A percentile compares a stretch with the other conserved stretches of the same genome.
Evolutionary conservation across 2,888 invertebrate genomes (phyloP).

Genomic region (Monopis laevigella): DNA sequence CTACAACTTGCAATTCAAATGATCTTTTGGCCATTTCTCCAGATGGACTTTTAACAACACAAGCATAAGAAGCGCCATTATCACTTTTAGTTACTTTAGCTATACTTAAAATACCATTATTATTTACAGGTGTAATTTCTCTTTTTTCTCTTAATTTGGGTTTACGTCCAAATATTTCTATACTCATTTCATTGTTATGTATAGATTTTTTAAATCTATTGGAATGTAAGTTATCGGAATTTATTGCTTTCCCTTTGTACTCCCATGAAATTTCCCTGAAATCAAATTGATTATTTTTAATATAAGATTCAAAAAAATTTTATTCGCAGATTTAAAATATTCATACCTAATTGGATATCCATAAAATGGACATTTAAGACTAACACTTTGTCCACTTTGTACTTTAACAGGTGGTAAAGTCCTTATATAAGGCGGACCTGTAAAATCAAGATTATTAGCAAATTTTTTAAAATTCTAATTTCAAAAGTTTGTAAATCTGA

Average conservation of each 20-base stretch:
- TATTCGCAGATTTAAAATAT: conserved; percentile 17
- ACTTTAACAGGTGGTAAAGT: conserved; percentile 81
- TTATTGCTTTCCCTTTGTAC: conserved; percentile 54
- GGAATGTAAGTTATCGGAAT: conserved; percentile 32
- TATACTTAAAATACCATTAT: conserved; percentile 67
- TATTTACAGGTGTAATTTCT: conserved; percentile 32
- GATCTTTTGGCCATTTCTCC: conserved; percentile 80
- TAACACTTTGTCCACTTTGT: conserved; percentile 79
- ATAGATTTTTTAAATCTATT: conserved; percentile 44
- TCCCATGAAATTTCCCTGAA: conserved; percentile 61
- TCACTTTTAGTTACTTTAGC: conserved; percentile 69
- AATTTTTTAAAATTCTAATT: too few relatives aligned
- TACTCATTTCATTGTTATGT: conserved; percentile 36
- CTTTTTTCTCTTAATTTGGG: conserved; percentile 56
- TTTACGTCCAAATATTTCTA: conserved; percentile 56
- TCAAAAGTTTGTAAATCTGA: too few relatives aligned
- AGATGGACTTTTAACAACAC: conserved; percentile 77
- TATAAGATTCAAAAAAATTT: background rate
- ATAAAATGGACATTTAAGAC: conserved; percentile 83
- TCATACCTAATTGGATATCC: conserved; percentile 82
- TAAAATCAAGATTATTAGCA: too few relatives aligned
- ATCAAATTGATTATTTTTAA: conserved; percentile 18
- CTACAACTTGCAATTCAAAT: conserved; percentile 74
- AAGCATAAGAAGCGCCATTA: conserved; percentile 81
- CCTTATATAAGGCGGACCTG: conserved; percentile 80